Percentiles rank a stretch among this genome's conserved stretches.
Evolutionary conservation across 2,888 invertebrate species (phyloP).

Genomic region (Eupsilia transversa): DNA sequence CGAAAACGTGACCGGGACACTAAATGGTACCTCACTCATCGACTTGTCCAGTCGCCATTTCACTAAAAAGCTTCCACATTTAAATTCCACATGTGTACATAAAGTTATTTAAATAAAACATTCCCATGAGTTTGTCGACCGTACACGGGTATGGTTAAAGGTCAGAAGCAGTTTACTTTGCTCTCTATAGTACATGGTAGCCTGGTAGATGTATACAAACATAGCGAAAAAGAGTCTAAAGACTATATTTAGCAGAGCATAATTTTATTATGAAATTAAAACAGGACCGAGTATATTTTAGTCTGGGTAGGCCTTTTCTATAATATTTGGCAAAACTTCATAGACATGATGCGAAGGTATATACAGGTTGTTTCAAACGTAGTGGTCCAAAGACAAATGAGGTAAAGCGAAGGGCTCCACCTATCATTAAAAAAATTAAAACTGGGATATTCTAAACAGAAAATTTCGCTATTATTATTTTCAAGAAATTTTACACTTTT

Average conservation of each 20-base stretch:
- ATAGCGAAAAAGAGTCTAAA: slow-evolving; percentile 6
- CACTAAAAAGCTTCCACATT: slow-evolving; percentile 24
- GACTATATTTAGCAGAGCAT: slow-evolving; percentile 25
- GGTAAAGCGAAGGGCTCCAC: no score
- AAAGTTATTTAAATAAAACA: slow-evolving; percentile 34
- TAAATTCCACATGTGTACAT: slow-evolving; percentile 27
- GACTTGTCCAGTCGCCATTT: slow-evolving; percentile 10
- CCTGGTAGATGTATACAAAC: slow-evolving; percentile 43
- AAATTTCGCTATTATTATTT: no score
- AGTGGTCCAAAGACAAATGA: no score
- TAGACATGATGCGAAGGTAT: no score
- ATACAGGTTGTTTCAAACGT: no score
- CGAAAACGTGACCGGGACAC: slow-evolving; percentile 37
- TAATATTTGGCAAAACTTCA: no score
- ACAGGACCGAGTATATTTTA: no score
- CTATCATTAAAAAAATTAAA: no score
- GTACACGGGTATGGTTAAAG: slow-evolving; percentile 51
- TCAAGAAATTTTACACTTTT: no score
- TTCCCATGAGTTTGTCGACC: slow-evolving; percentile 41
- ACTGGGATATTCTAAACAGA: no score
- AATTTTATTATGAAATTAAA: no score
- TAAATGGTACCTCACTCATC: slow-evolving; percentile 16
- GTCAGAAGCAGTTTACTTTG: slow-evolving; percentile 52
- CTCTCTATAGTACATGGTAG: slow-evolving; percentile 18
- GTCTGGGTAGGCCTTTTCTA: no score